Percentiles rank a stretch among this genome's conserved stretches.
phyloP scores from a whole-genome alignment of 2,113 vertebrate genomes.

The cattle (Bos taurus) region DNA sequence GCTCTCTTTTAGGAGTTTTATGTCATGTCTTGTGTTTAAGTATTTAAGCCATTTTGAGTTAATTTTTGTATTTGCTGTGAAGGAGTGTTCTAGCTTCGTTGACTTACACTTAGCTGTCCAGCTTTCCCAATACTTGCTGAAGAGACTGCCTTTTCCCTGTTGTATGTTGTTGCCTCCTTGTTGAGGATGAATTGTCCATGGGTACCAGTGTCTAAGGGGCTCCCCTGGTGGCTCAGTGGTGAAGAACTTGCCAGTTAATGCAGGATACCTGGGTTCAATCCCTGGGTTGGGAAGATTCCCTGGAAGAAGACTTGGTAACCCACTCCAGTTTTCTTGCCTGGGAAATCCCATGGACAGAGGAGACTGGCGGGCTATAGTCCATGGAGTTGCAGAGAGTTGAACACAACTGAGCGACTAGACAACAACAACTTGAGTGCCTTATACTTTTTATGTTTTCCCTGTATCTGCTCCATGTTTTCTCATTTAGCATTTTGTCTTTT shows the following conservation, averaged over 20 bases:
- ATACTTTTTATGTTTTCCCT: background rate
- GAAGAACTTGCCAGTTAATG: background rate
- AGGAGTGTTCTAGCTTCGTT: background rate
- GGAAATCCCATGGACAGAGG: background rate
- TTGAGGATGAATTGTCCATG: background rate
- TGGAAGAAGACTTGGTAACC: background rate
- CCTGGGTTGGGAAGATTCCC: background rate
- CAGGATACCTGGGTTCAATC: background rate
- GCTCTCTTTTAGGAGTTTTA: background rate
- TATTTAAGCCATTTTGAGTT: background rate
- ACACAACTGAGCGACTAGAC: background rate
- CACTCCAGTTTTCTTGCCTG: background rate
- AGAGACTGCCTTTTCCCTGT: background rate
- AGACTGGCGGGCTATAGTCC: background rate
- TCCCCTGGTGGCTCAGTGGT: background rate
- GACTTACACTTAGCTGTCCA: background rate
- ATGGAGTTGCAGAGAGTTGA: background rate
- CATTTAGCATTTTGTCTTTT: background rate
- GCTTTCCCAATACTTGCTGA: background rate
- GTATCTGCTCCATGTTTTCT: background rate
- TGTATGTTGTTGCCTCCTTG: background rate
- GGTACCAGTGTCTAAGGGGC: background rate
- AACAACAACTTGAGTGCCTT: background rate
- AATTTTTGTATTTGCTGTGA: background rate
- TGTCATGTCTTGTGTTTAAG: background rate